Evolutionary conservation across 2,113 vertebrate genomes (phyloP).

Genomic region (Pygoscelis adeliae): DNA sequence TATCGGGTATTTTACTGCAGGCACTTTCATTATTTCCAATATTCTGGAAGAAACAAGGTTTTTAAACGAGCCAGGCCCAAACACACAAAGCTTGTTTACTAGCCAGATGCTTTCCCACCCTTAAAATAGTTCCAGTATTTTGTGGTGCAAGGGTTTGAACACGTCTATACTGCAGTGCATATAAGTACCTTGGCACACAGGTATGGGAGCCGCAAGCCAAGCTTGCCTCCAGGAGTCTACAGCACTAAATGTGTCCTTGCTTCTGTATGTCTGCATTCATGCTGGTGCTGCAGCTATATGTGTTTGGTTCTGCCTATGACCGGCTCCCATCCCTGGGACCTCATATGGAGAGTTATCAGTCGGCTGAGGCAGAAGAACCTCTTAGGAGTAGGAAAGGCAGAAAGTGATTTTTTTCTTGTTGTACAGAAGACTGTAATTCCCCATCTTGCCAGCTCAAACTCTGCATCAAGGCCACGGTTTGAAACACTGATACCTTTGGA

Average conservation of each 20-base stretch:
- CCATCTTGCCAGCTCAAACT: neutral
- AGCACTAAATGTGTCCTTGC: neutral
- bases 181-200: neutral
- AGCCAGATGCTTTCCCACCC: neutral
- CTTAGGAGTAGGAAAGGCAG: neutral
- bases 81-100: neutral
- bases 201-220: neutral
- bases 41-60: neutral
- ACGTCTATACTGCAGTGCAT: neutral
- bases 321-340: neutral
- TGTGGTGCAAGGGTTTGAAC: neutral
- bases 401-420: neutral
- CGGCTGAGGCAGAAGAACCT: neutral
- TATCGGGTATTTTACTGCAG: constrained; percentile 45
- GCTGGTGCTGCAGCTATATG: neutral
- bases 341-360: rapidly evolving
- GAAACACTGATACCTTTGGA: neutral
- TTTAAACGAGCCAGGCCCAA: neutral
- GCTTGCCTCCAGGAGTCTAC: neutral
- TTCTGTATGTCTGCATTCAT: neutral
- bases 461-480: neutral
- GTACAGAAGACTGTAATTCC: neutral
- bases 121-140: constrained; percentile 2
- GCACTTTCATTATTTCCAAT: constrained; percentile 37
- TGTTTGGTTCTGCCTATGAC: neutral